phyloP scores from a whole-genome alignment of 2,113 vertebrate species.

The Empidonax alnorum region DNA sequence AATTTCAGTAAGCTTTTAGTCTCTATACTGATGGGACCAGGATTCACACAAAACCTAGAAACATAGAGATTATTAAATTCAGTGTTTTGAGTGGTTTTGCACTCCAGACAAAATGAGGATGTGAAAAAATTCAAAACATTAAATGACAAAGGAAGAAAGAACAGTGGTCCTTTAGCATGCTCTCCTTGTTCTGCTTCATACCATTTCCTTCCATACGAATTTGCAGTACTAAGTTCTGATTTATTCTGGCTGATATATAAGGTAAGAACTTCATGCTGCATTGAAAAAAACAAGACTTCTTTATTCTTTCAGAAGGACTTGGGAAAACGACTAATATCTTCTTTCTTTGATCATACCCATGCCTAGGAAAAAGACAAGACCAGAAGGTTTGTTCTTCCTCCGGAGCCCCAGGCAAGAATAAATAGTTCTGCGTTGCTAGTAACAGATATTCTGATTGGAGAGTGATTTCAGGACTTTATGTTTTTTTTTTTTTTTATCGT shows the following conservation, averaged over 20 bases:
- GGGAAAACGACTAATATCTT: not conserved
- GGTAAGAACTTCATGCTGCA: not conserved
- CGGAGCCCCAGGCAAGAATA: not conserved
- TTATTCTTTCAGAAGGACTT: not conserved
- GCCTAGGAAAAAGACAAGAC: not conserved
- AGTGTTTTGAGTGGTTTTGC: not conserved
- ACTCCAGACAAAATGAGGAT: not conserved
- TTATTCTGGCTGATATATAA: not conserved
- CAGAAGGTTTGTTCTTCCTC: not conserved
- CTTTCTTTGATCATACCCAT: conserved; percentile 10
- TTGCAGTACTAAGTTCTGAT: not conserved
- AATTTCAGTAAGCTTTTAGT: not conserved
- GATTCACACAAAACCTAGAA: not conserved
- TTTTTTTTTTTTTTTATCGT: not conserved
- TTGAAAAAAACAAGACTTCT: not conserved
- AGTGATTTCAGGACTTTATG: not conserved
- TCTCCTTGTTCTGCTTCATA: not conserved
- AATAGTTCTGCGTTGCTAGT: not conserved
- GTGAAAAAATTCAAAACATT: not conserved
- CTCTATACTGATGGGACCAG: not conserved
- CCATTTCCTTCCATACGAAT: not conserved
- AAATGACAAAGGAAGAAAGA: not conserved
- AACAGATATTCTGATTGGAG: conserved; percentile 13
- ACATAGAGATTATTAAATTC: not conserved
- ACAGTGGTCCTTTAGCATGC: not conserved